Evolutionary conservation across 2,797 vertebrate genomes (phyloP), one percentile per base, ranked within the genome.

Genomic region (Silurus aristotelis): DNA sequence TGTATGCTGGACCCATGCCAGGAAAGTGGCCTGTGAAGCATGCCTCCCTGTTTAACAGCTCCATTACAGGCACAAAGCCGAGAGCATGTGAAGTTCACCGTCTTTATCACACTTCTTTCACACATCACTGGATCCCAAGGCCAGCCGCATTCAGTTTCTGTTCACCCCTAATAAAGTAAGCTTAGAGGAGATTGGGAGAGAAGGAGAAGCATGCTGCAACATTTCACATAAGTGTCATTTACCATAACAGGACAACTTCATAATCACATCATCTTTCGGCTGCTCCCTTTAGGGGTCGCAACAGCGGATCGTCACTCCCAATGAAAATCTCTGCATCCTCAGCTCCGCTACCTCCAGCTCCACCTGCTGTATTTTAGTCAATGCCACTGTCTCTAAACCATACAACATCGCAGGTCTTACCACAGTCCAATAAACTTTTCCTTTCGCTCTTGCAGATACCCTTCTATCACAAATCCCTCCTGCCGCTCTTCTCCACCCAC

Each of bases 31-130:
- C 72, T 31, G 80, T 25, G 55, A 77, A 61, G 73, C 80, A 78
- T n/a, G 38, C 70, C 52, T 72, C 67, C 38, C 68, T 31, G 52
- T 66, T 80, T 70, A 61, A 87, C 80, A 27, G 80, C 75, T 85
- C 75, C 22, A 43, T 85, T 78, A 78, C 55, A 58, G 48, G 60
- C 46, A 64, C 84, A 46, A 86, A 88, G 86, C 48, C 63, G 88
- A 38, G 86, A 25, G 86, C 89, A 90, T 82, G 89, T 2, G 27
- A 76, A 88, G 89, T 75, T 55, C 68, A 31, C 80, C 17, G 14
- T 67, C 73, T 85, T 84, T 85, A 87, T 88, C 73, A 80, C 82
- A 61, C 82, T 86, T 83, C 83, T 88, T 89, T 89, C 77, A 89
- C 89, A 86, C 78, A 56, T 87, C 81, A 76, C 61, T 81, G 83